phyloP scores from a whole-genome alignment of 1,140 invertebrate species.

The Agrilus planipennis region DNA sequence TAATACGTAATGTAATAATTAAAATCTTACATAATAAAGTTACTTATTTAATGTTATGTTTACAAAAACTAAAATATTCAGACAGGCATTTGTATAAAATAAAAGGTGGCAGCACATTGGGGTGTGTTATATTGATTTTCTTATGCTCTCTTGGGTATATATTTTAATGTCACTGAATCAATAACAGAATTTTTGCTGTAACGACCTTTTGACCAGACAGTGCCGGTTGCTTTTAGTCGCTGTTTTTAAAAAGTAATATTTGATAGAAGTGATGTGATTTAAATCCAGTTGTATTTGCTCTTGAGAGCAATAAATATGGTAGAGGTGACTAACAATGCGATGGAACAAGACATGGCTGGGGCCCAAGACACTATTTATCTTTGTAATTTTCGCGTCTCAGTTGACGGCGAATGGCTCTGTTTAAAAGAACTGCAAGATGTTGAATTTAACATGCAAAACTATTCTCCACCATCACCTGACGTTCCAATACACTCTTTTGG shows the following conservation, averaged over 20 bases:
- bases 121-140: no score
- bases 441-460: constrained; percentile 59
- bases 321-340: constrained; percentile 19
- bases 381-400: constrained; percentile 93
- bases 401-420: constrained; percentile 96
- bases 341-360: constrained; percentile 59
- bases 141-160: no score
- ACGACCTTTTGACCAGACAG: neutral
- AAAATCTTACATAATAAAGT: no score
- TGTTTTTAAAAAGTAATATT: neutral
- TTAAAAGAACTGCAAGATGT: constrained; percentile 86
- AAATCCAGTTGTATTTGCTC: no score
- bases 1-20: no score
- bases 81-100: no score
- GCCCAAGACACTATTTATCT: constrained; percentile 94
- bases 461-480: constrained; percentile 42
- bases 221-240: neutral
- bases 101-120: no score
- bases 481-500: constrained; percentile 34
- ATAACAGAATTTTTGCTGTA: no score
- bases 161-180: no score
- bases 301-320: constrained; percentile 29
- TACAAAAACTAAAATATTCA: no score
- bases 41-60: no score
- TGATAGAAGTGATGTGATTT: neutral